Evolutionary conservation across 2,888 invertebrate species (phyloP).

Genomic region (Herminia tarsipennalis): DNA sequence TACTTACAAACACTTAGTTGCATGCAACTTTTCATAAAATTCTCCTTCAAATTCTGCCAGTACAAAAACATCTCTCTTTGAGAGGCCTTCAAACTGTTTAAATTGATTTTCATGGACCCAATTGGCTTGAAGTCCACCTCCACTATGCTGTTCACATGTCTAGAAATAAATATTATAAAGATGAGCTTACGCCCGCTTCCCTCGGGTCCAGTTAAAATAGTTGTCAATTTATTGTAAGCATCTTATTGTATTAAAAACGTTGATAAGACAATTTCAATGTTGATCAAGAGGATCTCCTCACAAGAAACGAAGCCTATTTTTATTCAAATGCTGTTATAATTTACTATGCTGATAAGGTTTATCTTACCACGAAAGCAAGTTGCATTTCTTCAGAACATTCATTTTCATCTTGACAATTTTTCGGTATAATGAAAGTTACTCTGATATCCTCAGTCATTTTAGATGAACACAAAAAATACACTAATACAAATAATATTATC

Average conservation of each 20-base stretch:
- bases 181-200: no score
- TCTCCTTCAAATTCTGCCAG: conserved; percentile 91
- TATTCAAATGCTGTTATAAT: no score
- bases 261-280: no score
- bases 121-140: conserved; percentile 82
- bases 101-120: conserved; percentile 89
- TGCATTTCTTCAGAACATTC: conserved; percentile 87
- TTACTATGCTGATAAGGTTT: not conserved
- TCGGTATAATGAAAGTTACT: conserved; percentile 84
- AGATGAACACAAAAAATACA: not conserved
- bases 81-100: conserved; percentile 84
- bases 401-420: conserved; percentile 73
- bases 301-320: no score
- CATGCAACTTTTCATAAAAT: conserved; percentile 87
- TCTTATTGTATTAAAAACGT: no score
- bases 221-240: no score
- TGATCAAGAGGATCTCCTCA: no score
- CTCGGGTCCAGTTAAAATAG: no score
- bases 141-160: conserved; percentile 85
- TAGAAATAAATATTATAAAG: conserved; percentile 50
- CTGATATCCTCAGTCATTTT: conserved; percentile 73
- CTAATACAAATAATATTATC: not conserved
- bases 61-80: conserved; percentile 91
- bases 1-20: conserved; percentile 90
- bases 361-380: conserved; percentile 85